Base-by-base conservation (phyloP, 2,113 vertebrate genomes). In the Hemibagrus wyckioides region DNA sequence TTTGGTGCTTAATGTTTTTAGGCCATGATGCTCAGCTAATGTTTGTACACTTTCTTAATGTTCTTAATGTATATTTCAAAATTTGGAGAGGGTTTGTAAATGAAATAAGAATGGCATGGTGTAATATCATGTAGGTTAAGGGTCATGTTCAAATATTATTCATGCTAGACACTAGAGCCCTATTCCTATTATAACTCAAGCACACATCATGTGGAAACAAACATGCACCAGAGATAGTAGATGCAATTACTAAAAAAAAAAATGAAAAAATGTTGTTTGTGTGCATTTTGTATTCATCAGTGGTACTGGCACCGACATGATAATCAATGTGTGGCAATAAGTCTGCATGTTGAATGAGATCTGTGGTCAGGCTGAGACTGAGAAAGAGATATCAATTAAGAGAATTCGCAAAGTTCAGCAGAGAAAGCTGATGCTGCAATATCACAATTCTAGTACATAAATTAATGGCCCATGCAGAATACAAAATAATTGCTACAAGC, bases 371-470 rank as follows among this genome's bases (percentile, higher is more conserved):
- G 88, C 89, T 82, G 88, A 91, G 90, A 89, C 79, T 81, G 86
- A 84, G 85, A 93, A 91, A 94, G 91, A 94, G 92, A 95, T 95
- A 97, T 96, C 94, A 96, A 94, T 96, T 96, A 94, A 92, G 90
- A 90, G 90, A 89, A 92, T 92, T 93, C 92, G 93, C 93, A 91
- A 92, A 94, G 92, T 94, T 93, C 93, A 94, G 93, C 92, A 92
- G 39, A 63, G 90, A 93, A 90, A 90, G 92, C 93, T 92, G 92
- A 96, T 94, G 79, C 87, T 92, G 95, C 95, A 95, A 95, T 95
- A 95, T 90, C 88, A 90, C 92, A 89, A 93, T 92, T 94, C 92
- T 87, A 90, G 88, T 94, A 95, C 93, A 95, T 95, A 96, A 96
- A 92, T 93, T 89, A 82, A 91, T 92, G 57, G 79, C 88, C 92